Base-by-base conservation (phyloP, 2,888 invertebrate genomes). In the Clostera curtula region DNA sequence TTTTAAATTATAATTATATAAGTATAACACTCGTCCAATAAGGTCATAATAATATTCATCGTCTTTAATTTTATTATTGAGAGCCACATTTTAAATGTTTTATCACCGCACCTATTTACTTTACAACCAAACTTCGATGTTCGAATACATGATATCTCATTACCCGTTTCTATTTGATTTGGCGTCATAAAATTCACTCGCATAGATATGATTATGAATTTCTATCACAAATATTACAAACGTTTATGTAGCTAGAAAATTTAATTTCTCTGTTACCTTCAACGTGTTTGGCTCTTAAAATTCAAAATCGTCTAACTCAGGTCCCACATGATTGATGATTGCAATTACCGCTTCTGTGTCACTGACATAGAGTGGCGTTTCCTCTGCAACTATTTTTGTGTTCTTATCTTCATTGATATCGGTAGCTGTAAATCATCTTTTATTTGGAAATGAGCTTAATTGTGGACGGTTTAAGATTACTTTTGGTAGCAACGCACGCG, bases 161-260 rank as follows among this genome's bases (percentile, higher is more conserved):
- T 79, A 71, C 80, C 75, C 72, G 82, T 82, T 82, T 83, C 83
- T 82, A 83, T 82, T 83, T 82, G 82, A 77, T 82, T 79, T 74
- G 64, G 69, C 58, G 66, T 74, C 79, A 75, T 79, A 79, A 76
- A 79, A 72, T 61, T 49, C 55, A 64, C 71, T 79, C 62, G 64
- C 75, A 66, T 63, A 56, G 62, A 67, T 56, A 57, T 68, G 75
- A 79, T 79, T 79, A 76, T 61, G 77, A 73, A n/a, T 80, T 75
- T 77, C 79, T 75, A 77, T 80, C 69, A 76, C 76, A 77, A 74
- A 72, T 73, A 72, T 68, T 64, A 75, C 70, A 68, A 61, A 65
- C 69, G 73, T 62, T 56, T 56, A 55, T 57, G 51, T 49, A 47
- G 43, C 46, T 53, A n/a, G 48, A 52, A 55, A 43, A 42, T 42